These are phyloP conservation scores for Pyrrhosoma nymphula DNA, from an alignment of 2,888 invertebrate genomes.

Conservation along the genomic window DNA sequence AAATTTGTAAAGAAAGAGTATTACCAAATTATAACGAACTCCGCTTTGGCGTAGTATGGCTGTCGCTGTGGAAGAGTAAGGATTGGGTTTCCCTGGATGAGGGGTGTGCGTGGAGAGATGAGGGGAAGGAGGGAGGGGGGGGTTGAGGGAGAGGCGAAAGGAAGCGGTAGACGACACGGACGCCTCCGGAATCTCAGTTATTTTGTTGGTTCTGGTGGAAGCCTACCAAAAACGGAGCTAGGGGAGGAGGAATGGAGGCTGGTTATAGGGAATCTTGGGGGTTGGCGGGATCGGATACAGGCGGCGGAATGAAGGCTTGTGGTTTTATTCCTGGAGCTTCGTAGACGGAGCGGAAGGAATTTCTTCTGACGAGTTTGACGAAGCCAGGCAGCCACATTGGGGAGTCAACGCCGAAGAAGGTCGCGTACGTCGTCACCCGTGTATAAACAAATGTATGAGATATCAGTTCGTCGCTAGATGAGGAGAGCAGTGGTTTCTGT, in stretches of 20 bases:
- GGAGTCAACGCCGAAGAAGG: background rate
- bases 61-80: too few relatives aligned
- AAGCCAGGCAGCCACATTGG: background rate
- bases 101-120: too few relatives aligned
- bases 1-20: too few relatives aligned
- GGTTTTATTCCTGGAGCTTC: constrained; percentile 5
- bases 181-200: background rate
- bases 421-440: background rate
- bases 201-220: constrained; percentile 20
- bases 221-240: background rate
- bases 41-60: too few relatives aligned
- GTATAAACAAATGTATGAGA: background rate
- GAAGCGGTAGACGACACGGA: background rate
- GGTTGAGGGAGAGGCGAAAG: background rate
- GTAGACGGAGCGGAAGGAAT: constrained; percentile 19
- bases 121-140: background rate
- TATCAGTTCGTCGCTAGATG: background rate
- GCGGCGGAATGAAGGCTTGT: constrained; percentile 8
- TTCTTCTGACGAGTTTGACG: background rate
- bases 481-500: background rate
- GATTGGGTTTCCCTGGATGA: too few relatives aligned
- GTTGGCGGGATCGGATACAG: background rate
- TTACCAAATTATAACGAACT: too few relatives aligned
- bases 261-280: background rate
- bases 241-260: background rate